Evolutionary conservation across 2,888 invertebrate genomes (phyloP), one percentile per base, ranked within the genome.

Genomic region (Oscheius sp.): DNA sequence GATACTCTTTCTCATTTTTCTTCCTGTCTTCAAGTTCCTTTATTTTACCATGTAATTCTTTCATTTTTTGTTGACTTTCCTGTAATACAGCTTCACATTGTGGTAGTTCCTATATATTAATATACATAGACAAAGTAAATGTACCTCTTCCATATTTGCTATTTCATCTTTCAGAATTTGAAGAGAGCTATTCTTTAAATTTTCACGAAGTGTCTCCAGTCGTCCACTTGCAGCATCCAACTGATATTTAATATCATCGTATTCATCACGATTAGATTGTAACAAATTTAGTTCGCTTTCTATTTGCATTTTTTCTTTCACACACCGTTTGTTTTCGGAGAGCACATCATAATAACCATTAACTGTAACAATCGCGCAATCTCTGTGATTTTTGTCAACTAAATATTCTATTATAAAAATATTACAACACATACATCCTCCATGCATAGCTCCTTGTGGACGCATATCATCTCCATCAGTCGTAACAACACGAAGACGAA

Each of bases 381-480:
- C 28, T 26, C 30, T 30, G n/a, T 50, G 50, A 12, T 17, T 24
- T 17, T 9, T 28, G 14, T 45, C 47, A 9, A 28, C 62, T 47
- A 26, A 17, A 32, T 47, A 28, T 20, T 38, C 22, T 44, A 41
- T 41, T 41, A 41, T 41, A 41, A 12, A 14, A 41, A 3, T 17
- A 41, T n/a, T 17, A 41, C 14, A 12, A 4, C 4, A 41, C 41
- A 20, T 41, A 41, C 30, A 44, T 86, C 97, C 97, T 83, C 97
- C 97, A 65, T 93, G 91, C 36, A 97, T 89, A 8, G 92, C 92
- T 80, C 97, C 98, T 59, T 91, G 89, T 0, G 97, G 95, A 88
- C 95, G 94, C 77, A 92, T 92, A 36, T 92, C 91, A 87, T 97
- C 96, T 0, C 97, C 98, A 77, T 93, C 94, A 3, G 94, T 87